phyloP scores from a whole-genome alignment of 2,797 vertebrate genomes.

The Anas bahamensis region DNA sequence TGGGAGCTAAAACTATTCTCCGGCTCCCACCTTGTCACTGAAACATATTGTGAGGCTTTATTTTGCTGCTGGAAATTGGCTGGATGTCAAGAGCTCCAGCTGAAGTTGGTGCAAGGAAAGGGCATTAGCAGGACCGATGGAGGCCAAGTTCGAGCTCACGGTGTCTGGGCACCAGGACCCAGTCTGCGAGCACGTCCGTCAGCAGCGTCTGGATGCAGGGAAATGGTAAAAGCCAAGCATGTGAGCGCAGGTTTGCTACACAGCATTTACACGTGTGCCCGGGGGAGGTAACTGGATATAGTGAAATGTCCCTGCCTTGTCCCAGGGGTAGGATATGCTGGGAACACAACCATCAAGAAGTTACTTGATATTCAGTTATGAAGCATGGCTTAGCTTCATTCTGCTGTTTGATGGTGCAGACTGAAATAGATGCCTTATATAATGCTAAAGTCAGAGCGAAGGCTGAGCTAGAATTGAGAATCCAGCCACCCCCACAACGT shows the following conservation, averaged over 20 bases:
- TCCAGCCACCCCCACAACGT: constrained; percentile 45
- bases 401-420: constrained; percentile 25
- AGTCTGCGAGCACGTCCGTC: background rate
- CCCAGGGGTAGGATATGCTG: background rate
- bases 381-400: background rate
- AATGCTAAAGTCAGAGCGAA: constrained; percentile 32
- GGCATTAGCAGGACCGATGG: background rate
- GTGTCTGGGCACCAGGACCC: no score
- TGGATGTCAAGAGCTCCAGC: background rate
- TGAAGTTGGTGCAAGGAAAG: background rate
- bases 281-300: background rate
- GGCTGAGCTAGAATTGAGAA: constrained; percentile 47
- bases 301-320: background rate
- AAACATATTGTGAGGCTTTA: background rate
- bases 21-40: background rate
- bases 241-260: background rate
- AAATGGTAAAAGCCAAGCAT: background rate
- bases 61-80: background rate
- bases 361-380: background rate
- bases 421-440: constrained; percentile 53
- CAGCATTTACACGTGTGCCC: rapidly evolving
- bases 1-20: background rate
- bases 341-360: background rate
- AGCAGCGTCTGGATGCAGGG: background rate
- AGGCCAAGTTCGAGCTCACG: background rate